phyloP scores from a whole-genome alignment of 2,797 vertebrate genomes.

The Poeciliopsis presidionis region DNA sequence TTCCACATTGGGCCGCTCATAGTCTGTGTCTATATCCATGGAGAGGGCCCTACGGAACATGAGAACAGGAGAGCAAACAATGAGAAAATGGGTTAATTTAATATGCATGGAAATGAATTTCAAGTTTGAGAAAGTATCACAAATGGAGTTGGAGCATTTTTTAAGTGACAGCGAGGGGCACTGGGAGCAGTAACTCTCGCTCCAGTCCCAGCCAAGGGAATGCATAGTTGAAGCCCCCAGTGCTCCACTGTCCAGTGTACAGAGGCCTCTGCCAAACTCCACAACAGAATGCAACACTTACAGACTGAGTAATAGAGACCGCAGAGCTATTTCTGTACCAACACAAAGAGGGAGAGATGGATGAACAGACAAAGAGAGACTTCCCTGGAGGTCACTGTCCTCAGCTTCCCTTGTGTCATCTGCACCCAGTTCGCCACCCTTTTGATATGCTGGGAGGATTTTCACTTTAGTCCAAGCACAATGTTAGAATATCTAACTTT shows the following conservation, averaged over 20 bases:
- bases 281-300: conserved; percentile 64
- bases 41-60: conserved; percentile 80
- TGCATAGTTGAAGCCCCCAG: conserved; percentile 50
- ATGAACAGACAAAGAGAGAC: conserved; percentile 43
- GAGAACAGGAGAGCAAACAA: conserved; percentile 12
- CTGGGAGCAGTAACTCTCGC: conserved; percentile 5
- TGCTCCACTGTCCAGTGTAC: conserved; percentile 60
- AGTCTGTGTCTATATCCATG: conserved; percentile 94
- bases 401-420: conserved; percentile 27
- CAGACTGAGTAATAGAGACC: conserved; percentile 60
- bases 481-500: conserved; percentile 6
- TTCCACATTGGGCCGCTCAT: conserved; percentile 94
- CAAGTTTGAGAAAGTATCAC: conserved; percentile 33
- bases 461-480: conserved; percentile 10
- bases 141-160: conserved; percentile 41
- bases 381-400: conserved; percentile 43
- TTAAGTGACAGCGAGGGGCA: conserved; percentile 23
- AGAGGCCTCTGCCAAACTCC: conserved; percentile 67
- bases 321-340: conserved; percentile 72
- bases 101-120: conserved; percentile 37
- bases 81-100: conserved; percentile 37
- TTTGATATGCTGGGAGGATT: conserved; percentile 16
- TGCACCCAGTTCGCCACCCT: conserved; percentile 9
- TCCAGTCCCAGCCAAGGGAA: conserved; percentile 15
- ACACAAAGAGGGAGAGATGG: conserved; percentile 41